Base-by-base conservation (phyloP, 2,888 invertebrate genomes). In the Dynastes hyllus region DNA sequence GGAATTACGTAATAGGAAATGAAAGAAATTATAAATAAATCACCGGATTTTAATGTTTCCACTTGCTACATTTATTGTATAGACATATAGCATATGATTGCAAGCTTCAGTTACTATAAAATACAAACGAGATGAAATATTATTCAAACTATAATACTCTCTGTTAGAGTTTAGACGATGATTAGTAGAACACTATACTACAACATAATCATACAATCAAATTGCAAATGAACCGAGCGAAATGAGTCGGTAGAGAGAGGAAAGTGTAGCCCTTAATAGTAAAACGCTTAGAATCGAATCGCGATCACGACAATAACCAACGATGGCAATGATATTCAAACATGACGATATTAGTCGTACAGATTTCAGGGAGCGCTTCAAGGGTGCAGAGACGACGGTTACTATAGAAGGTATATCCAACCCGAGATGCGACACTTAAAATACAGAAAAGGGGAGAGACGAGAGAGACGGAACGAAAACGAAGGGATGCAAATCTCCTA, bases 401-500 rank as follows among this genome's bases (percentile, higher is more conserved):
- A 11, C 16, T 40, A 16, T 40, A 65, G 45, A n/a, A 32, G 70
- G 53, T 53, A 70, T 6, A 53, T 29, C 55, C 32, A 3, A 53
- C 32, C 45, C 4, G 69, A 73, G 71, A 55, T 73, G 51, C 55
- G 58, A 73, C 58, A 73, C 71, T 55, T 55, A 73, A 58, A 55
- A 73, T 73, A 73, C 71, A 73, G 58, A 73, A 58, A 76, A 53
- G 76, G 77, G 77, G 51, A 40, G 70, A 16, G 51, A 16, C 16
- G 73, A 77, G 32, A 37, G 75, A 61, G 78, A 53, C 61, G 53
- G 50, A 76, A 32, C 22, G 66, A 78, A 78, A 58, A 75, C 71
- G 77, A 78, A 80, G 77, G 77, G 80, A 77, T 76, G 80, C 78
- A 78, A 80, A 80, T 88, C 89, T 89, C 88, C 88, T 88, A 89